These are phyloP conservation scores for Echiichthys vipera DNA, from an alignment of 2,797 vertebrate species.

Conservation along the genomic window DNA sequence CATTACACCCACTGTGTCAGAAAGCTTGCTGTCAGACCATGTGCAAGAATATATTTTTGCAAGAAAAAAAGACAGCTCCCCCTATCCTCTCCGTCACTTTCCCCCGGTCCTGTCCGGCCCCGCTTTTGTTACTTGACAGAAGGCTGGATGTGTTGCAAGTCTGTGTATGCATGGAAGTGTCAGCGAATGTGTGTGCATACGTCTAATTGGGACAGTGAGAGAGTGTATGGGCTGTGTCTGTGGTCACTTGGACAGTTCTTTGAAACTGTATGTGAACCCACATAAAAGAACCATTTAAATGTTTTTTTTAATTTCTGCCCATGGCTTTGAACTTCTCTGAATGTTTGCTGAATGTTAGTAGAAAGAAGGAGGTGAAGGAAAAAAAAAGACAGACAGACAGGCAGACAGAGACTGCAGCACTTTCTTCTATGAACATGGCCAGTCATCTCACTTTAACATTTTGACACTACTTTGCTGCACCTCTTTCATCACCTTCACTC, in stretches of 20 bases:
- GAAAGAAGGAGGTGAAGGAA: not conserved
- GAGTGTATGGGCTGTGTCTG: constrained; percentile 24
- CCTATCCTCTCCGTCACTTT: constrained; percentile 16
- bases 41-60: constrained; percentile 62
- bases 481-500: constrained; percentile 58
- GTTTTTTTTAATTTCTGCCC: constrained; percentile 44
- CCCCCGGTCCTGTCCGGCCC: constrained; percentile 18
- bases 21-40: constrained; percentile 53
- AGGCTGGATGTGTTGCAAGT: constrained; percentile 35
- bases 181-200: constrained; percentile 7
- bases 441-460: constrained; percentile 37
- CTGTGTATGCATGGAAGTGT: constrained; percentile 33
- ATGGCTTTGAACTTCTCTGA: constrained; percentile 61
- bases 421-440: constrained; percentile 21
- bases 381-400: not conserved
- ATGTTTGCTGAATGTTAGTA: constrained; percentile 31
- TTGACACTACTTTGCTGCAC: constrained; percentile 47
- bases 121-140: constrained; percentile 45
- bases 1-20: constrained; percentile 52
- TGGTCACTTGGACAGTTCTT: constrained; percentile 42
- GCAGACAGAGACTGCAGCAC: constrained; percentile 15
- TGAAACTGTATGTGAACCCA: constrained; percentile 51
- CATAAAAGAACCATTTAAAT: constrained; percentile 55
- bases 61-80: constrained; percentile 26
- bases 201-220: constrained; percentile 36